Evolutionary conservation across 2,797 vertebrate genomes (phyloP), one percentile per base, ranked within the genome.

Genomic region (Crocidura indochinensis): DNA sequence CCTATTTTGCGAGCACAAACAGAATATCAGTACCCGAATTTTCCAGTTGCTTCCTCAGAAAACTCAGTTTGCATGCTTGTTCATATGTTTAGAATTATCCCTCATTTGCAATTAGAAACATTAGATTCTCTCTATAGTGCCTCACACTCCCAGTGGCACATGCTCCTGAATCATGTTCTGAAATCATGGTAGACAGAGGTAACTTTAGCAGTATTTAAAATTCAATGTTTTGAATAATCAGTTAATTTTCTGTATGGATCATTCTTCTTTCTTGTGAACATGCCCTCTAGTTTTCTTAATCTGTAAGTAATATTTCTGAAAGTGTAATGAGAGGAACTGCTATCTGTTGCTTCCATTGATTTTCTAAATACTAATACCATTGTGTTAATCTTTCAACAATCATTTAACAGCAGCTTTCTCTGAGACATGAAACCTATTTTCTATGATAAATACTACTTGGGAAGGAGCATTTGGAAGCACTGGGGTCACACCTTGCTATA

Each of bases 241-340:
- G 24, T 88, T 88, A 38, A 80, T 17, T 81, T 80, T 88, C 62
- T 82, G 0, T 24, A 31, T 15, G 14, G 26, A 12, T 67, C 24
- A 29, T 3, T 93, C 74, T 49, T 62, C 0, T n/a, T 47, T 79
- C 29, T 49, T 46, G 2, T 68, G 17, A 69, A 10, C 56, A 60
- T 60, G 56, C 83, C 17, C 62, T 22, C 9, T 26, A 76, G 7
- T 83, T 93, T 91, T 67, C 74, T 76, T 56, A 88, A 84, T 80
- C 71, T 73, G 44, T 73, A 69, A 68, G 76, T 78, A 87, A 49
- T 2, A 49, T 60, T 84, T 76, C 85, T 87, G n/a, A 84, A 89
- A 75, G 90, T 27, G 76, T 65, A 69, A 62, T 19, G 17, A 75
- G 46, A 74, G 7, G 27, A 80, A 73, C 26, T 20, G 11, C 8